Conservation (phyloP, 2,113 vertebrate genomes). For the Egretta garzetta region DNA sequence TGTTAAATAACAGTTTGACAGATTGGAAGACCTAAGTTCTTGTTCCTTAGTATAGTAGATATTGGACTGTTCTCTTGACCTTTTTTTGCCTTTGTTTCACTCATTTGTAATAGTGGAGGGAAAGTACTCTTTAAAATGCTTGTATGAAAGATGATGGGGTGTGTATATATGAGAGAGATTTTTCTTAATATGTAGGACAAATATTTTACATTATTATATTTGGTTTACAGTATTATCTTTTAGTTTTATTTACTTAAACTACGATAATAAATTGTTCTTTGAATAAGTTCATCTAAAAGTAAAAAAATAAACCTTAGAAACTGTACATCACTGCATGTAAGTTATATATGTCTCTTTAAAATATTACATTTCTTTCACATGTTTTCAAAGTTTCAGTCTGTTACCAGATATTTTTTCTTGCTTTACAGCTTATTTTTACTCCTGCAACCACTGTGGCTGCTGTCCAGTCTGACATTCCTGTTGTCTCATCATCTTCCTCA, state of each 20-base stretch:
- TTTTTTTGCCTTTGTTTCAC: not conserved
- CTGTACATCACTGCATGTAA: not conserved
- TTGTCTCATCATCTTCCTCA: constrained; percentile 82
- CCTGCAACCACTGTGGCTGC: constrained; percentile 91
- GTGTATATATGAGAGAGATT: not conserved
- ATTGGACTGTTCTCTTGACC: not conserved
- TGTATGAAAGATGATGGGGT: not conserved
- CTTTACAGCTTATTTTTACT: constrained; percentile 91
- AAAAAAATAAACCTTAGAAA: not conserved
- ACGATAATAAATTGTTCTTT: not conserved
- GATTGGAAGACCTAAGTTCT: not conserved
- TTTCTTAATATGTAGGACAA: not conserved
- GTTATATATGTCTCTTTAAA: not conserved
- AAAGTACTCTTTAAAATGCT: not conserved
- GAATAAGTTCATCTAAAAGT: not conserved
- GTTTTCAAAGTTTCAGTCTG: not conserved
- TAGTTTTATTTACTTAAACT: not conserved
- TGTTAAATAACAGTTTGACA: not conserved
- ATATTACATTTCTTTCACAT: not conserved
- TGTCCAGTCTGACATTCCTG: constrained; percentile 91
- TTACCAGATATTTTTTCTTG: not conserved
- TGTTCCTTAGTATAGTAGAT: not conserved
- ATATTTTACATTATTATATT: not conserved
- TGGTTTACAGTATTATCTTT: not conserved
- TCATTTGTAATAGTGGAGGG: not conserved